Evolutionary conservation across 2,797 vertebrate species (phyloP).

Genomic region (Amazona finschi): DNA sequence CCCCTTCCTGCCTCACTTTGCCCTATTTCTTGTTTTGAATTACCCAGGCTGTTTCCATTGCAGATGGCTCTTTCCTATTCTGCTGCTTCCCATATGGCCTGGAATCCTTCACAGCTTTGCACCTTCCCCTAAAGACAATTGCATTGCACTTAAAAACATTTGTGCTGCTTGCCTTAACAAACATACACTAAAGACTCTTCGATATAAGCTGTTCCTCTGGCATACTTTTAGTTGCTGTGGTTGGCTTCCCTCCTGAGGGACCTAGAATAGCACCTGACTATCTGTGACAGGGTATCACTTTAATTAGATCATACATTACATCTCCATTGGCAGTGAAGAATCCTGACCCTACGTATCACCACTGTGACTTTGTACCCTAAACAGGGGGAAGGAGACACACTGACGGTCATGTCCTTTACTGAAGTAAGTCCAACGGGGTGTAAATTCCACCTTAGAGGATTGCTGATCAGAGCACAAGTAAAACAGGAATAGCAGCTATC

Average conservation of each 20-base stretch:
- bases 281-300: background rate
- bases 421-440: background rate
- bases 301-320: background rate
- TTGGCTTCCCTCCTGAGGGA: background rate
- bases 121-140: slow-evolving; percentile 1
- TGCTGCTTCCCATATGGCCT: slow-evolving; percentile 10
- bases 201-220: background rate
- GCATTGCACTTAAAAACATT: background rate
- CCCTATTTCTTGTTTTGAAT: background rate
- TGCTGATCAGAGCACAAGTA: background rate
- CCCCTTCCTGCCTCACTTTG: background rate
- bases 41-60: background rate
- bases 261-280: background rate
- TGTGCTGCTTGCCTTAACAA: slow-evolving; percentile 19
- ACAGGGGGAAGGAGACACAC: background rate
- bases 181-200: background rate
- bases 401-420: background rate
- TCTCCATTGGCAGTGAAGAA: background rate
- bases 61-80: slow-evolving; percentile 1
- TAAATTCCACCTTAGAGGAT: background rate
- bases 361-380: background rate
- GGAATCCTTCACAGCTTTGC: slow-evolving; percentile 11
- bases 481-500: background rate
- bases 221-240: background rate
- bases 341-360: background rate